Evolutionary conservation across 2,797 vertebrate species (phyloP).

Genomic region (Myotis findleyi): DNA sequence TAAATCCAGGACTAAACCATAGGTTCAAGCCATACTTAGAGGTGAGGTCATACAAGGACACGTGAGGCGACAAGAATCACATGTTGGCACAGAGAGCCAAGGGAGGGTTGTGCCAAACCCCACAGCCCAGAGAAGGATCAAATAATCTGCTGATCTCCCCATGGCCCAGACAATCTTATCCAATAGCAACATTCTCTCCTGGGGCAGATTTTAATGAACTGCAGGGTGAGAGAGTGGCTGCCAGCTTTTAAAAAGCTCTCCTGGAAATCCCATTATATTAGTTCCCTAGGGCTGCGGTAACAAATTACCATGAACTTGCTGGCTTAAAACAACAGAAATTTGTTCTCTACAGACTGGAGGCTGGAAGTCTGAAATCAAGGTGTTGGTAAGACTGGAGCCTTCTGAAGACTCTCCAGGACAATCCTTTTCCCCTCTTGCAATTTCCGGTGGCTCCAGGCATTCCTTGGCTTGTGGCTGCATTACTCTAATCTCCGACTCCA

Average conservation of each 20-base stretch:
- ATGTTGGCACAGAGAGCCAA: neutral
- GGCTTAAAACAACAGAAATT: neutral
- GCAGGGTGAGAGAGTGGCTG: neutral
- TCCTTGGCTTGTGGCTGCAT: neutral
- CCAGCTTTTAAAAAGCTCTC: neutral
- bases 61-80: neutral
- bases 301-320: neutral
- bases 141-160: neutral
- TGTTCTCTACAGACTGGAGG: neutral
- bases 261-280: neutral
- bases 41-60: neutral
- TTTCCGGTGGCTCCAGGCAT: neutral
- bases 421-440: neutral
- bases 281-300: neutral
- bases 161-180: neutral
- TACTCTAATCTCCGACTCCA: neutral
- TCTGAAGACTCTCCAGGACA: neutral
- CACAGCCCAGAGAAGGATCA: neutral
- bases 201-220: slow-evolving; percentile 40
- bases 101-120: neutral
- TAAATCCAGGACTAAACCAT: neutral
- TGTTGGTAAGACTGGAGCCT: neutral
- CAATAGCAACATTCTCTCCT: neutral
- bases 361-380: neutral
- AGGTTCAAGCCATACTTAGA: neutral